Evolutionary conservation across 2,888 invertebrate genomes (phyloP).

Genomic region (Xylota sylvarum): DNA sequence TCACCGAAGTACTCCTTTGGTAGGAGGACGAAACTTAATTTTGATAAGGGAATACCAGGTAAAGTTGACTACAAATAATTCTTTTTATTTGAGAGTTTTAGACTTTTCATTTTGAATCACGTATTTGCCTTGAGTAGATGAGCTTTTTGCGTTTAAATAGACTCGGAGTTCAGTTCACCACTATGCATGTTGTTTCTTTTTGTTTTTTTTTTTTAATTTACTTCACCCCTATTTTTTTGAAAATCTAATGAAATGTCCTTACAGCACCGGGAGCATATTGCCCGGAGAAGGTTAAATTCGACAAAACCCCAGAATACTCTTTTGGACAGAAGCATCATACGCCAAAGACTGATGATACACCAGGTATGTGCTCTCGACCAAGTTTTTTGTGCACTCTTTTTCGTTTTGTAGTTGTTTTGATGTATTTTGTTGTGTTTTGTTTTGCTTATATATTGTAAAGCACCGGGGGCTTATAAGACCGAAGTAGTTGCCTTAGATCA

Average conservation of each 20-base stretch:
- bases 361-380: slow-evolving; percentile 79
- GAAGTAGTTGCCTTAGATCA: slow-evolving; percentile 86
- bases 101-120: slow-evolving; percentile 46
- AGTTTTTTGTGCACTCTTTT: slow-evolving; percentile 16
- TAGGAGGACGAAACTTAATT: slow-evolving; percentile 86
- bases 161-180: slow-evolving; percentile 41
- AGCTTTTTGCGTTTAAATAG: slow-evolving; percentile 36
- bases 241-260: slow-evolving; percentile 45
- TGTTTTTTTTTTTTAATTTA: slow-evolving; percentile 11
- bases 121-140: slow-evolving; percentile 56
- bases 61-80: slow-evolving; percentile 70
- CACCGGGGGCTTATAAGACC: slow-evolving; percentile 86
- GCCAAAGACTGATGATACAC: slow-evolving; percentile 80
- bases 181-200: slow-evolving; percentile 66
- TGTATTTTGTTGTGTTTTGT: slow-evolving; percentile 51
- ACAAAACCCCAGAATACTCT: slow-evolving; percentile 81
- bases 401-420: slow-evolving; percentile 39
- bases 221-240: background rate
- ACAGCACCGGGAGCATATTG: slow-evolving; percentile 84
- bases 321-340: slow-evolving; percentile 86
- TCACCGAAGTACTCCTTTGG: slow-evolving; percentile 85
- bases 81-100: slow-evolving; percentile 77
- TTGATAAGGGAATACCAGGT: slow-evolving; percentile 84
- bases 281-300: slow-evolving; percentile 87
- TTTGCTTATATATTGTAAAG: slow-evolving; percentile 76